Conservation (phyloP, 1,140 invertebrate species). For the Hormaphis cornu region DNA sequence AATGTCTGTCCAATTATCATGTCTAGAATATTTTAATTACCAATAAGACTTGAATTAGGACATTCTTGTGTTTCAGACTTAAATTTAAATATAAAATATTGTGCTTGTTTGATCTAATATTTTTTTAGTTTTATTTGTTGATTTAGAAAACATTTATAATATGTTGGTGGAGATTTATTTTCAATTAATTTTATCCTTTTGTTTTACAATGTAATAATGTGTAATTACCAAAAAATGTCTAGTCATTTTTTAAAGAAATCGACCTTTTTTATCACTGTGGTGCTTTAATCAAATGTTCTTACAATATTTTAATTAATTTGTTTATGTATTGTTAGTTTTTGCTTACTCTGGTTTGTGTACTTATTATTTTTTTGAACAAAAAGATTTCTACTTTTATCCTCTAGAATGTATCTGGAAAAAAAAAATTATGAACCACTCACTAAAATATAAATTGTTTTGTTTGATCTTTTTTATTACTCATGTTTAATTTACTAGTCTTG, state of each 20-base stretch:
- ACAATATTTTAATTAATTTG: not conserved
- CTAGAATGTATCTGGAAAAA: not conserved
- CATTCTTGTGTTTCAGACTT: not conserved
- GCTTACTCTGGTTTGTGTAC: not conserved
- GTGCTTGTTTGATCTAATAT: not conserved
- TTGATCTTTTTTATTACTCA: not conserved
- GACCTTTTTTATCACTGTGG: not conserved
- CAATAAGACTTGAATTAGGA: not conserved
- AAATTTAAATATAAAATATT: not conserved
- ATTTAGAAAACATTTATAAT: too few relatives aligned
- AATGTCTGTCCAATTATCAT: too few relatives aligned
- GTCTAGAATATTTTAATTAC: not conserved
- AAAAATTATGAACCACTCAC: too few relatives aligned
- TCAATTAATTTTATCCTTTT: not conserved
- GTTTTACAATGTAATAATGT: not conserved
- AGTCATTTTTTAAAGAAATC: not conserved
- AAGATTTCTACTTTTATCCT: not conserved
- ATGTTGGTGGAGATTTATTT: not conserved
- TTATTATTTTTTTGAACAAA: not conserved
- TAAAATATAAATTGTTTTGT: not conserved
- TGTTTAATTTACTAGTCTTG: not conserved
- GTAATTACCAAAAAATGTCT: constrained; percentile 3
- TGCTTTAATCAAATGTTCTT: not conserved
- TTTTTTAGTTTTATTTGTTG: not conserved
- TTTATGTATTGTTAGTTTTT: not conserved